Evolutionary conservation across 2,113 vertebrate genomes (phyloP), one percentile per base, ranked within the genome.

Genomic region (Microcebus tavaratra): DNA sequence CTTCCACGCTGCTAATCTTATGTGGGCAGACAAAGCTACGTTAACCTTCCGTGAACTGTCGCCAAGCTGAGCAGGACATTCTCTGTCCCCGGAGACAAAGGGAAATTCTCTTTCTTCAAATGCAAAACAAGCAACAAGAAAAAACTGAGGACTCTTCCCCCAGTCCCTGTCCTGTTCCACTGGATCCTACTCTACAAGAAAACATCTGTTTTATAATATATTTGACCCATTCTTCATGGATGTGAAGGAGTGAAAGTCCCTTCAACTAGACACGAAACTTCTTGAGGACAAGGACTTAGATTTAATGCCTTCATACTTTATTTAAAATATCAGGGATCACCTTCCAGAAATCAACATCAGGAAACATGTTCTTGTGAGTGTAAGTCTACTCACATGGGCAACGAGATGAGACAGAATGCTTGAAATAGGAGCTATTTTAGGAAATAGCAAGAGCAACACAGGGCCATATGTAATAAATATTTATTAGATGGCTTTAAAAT

Each of bases 1-100:
- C 8, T 1, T 12, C 17, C 1, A 2, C 39, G 0, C 0, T 7
- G 65, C 17, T 27, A 42, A 15, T 7, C 25, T 20, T 21, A 1
- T 3, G 15, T 20, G 29, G 21, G 36, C 11, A 23, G 12, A 13
- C 34, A 2, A 23, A 39, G 36, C 59, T 20, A 57, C 48, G 1
- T 0, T 8, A 1, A 2, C 63, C 12, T 11, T 65, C 15, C 5
- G 0, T 0, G 39, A 39, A 8, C 48, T 3, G 45, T 31, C 93
- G 2, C 34, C 21, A 5, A 8, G 48, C 84, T 12, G 29, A 59
- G 53, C 39, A 0, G 9, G 3, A 7, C 17, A 6, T 9, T 34
- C 61, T 42, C 57, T 15, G 39, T 9, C 48, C 48, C 5, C 0
- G 0, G 50, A 3, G 8, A 13, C 18, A 3, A 4, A 73, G 36